These are phyloP conservation scores for Salarias fasciatus DNA, from an alignment of 2,797 vertebrate genomes.

Conservation along the genomic window DNA sequence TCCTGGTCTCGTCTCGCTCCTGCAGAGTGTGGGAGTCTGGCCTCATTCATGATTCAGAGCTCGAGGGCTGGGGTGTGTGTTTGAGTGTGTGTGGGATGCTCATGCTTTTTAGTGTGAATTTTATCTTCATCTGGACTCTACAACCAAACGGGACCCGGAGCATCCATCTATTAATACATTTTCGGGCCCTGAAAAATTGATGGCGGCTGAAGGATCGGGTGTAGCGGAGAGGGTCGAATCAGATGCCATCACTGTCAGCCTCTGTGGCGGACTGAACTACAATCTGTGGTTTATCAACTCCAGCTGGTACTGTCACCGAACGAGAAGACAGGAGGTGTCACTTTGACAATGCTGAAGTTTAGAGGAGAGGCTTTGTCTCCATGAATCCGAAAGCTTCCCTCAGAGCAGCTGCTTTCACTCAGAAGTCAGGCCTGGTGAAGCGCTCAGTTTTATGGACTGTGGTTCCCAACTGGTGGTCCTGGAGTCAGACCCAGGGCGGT, in stretches of 20 bases:
- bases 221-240: conserved; percentile 70
- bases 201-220: conserved; percentile 59
- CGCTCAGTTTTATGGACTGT: neutral
- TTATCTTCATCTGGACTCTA: conserved; percentile 68
- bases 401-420: conserved; percentile 45
- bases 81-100: conserved; percentile 33
- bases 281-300: conserved; percentile 67
- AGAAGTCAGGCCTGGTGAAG: conserved; percentile 32
- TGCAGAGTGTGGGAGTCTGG: conserved; percentile 68
- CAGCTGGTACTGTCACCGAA: conserved; percentile 65
- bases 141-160: conserved; percentile 45
- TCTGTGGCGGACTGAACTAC: conserved; percentile 60
- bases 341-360: conserved; percentile 54
- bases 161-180: conserved; percentile 76
- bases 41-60: conserved; percentile 84
- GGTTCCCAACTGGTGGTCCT: too few relatives aligned
- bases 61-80: conserved; percentile 18
- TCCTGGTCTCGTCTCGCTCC: conserved; percentile 60
- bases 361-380: conserved; percentile 52
- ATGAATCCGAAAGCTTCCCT: conserved; percentile 32
- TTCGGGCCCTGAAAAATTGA: conserved; percentile 75
- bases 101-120: conserved; percentile 72
- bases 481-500: too few relatives aligned
- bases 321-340: conserved; percentile 52
- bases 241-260: conserved; percentile 61